A percentile compares a stretch with the other conserved stretches of the same genome.
These are phyloP conservation scores for Leptinotarsa rubiginosa DNA, from an alignment of 2,888 invertebrate species.

Conservation along the genomic window DNA sequence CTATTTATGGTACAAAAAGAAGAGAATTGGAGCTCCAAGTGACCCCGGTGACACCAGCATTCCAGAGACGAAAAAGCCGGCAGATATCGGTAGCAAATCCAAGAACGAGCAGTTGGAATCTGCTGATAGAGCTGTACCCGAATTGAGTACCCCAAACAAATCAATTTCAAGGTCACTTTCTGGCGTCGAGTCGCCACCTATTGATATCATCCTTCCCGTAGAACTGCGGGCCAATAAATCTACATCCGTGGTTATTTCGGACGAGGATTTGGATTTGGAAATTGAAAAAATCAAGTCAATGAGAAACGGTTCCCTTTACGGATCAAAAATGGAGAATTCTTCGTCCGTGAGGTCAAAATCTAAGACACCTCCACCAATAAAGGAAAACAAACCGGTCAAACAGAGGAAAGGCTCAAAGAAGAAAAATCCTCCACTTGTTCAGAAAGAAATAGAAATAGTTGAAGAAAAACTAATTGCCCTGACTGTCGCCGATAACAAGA, in stretches of 20 bases:
- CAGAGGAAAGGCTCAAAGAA: slow-evolving; percentile 32
- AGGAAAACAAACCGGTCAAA: slow-evolving; percentile 27
- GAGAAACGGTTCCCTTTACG: slow-evolving; percentile 59
- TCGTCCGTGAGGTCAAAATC: slow-evolving; percentile 17
- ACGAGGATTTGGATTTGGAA: slow-evolving; percentile 77
- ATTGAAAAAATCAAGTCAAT: slow-evolving; percentile 73
- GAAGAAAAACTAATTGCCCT: slow-evolving; percentile 53
- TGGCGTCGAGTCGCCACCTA: slow-evolving; percentile 75
- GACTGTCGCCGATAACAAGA: slow-evolving; percentile 43
- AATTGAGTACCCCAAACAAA: slow-evolving; percentile 28
- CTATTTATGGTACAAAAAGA: slow-evolving; percentile 86
- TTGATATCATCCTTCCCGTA: slow-evolving; percentile 70
- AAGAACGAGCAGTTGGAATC: slow-evolving; percentile 69
- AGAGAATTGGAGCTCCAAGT: slow-evolving; percentile 79
- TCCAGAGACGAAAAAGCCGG: slow-evolving; percentile 35
- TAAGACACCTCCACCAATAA: slow-evolving; percentile 42
- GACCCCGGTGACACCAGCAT: slow-evolving; percentile 75
- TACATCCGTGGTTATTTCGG: slow-evolving; percentile 72
- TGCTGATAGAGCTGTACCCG: slow-evolving; percentile 29
- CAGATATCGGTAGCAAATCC: slow-evolving; percentile 45
- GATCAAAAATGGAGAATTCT: slow-evolving; percentile 37
- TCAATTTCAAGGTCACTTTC: slow-evolving; percentile 63
- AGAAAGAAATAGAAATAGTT: slow-evolving; percentile 49
- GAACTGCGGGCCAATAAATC: slow-evolving; percentile 64
- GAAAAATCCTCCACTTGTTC: slow-evolving; percentile 43